Conservation (phyloP, 2,113 vertebrate genomes). For the Vidua chalybeata region DNA sequence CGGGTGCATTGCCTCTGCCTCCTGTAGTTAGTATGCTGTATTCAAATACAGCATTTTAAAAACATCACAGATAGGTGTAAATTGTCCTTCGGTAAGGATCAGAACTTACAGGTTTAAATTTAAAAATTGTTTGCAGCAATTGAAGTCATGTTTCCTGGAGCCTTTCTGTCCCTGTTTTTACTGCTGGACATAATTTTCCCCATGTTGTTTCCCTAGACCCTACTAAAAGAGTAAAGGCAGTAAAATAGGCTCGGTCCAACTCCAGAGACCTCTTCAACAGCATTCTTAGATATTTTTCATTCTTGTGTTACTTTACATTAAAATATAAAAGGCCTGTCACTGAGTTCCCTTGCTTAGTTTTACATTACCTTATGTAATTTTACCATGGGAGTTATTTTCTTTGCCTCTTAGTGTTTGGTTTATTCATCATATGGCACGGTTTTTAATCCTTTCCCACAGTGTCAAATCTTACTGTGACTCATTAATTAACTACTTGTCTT, state of each 20-base stretch:
- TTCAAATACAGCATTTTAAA: neutral
- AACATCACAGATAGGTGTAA: neutral
- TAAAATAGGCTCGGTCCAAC: neutral
- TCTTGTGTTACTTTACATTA: neutral
- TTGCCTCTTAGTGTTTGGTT: neutral
- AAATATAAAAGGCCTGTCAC: conserved; percentile 4
- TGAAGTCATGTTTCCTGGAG: neutral
- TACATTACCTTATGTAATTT: neutral
- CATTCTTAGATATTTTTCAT: neutral
- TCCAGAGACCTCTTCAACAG: neutral
- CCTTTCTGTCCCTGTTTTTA: neutral
- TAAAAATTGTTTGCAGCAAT: neutral
- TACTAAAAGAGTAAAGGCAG: neutral
- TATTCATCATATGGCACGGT: neutral
- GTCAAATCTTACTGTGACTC: neutral
- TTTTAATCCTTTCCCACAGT: neutral
- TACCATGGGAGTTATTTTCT: neutral
- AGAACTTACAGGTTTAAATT: neutral
- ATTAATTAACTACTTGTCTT: neutral
- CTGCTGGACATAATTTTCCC: neutral
- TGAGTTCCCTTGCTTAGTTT: neutral
- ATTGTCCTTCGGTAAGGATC: neutral
- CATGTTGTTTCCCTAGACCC: neutral
- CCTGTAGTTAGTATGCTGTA: neutral
- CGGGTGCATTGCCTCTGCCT: neutral